Evolutionary conservation across 1,140 invertebrate species (phyloP), one percentile per base, ranked within the genome.

Genomic region (Conus betulinus): DNA sequence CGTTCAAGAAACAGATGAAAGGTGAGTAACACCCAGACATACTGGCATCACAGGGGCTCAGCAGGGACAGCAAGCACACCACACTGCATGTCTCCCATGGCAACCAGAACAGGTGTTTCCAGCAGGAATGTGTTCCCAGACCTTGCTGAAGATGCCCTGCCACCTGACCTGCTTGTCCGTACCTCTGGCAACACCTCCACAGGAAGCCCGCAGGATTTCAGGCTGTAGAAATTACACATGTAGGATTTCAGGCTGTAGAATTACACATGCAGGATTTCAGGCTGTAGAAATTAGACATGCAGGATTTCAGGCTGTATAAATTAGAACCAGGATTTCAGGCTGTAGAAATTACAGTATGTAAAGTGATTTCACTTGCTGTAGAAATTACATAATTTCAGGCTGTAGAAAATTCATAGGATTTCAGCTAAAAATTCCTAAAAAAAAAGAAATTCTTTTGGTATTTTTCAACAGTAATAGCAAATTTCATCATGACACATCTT

Each of bases 11-110:
- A 39, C 39, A 4, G 15, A 15, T 5, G 57, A 60, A 60, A 15
- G 8, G 57, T 60, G 15, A 60, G 57, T 2, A 8, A 60, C 67
- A 71, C 67, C 11, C 67, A 71, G 57, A 89, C 87, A 76, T 89
- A 95, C 98, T 97, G 71, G 96, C 96, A 90, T 95, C 95, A 71
- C 94, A 93, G 82, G 93, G 90, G 11, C 95, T 96, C 92, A 97
- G 96, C 27, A 98, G 92, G n/a, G 97, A n/a, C 97, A 0, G 97
- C 97, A 87, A 97, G 96, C 5, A 98, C 97, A 17, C 97, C 98
- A 95, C 97, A 98, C 93, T 98, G 98, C 20, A 98, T 95, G 95
- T 98, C 98, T 20, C 97, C 98, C 60, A 98, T 94, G 39, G 97
- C 97, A 76, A 96, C 97, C 84, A 97, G 83, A 79, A 98, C 96